Base-by-base conservation (phyloP, 2,797 vertebrate genomes). In the Sebastiscus albofasciatus region DNA sequence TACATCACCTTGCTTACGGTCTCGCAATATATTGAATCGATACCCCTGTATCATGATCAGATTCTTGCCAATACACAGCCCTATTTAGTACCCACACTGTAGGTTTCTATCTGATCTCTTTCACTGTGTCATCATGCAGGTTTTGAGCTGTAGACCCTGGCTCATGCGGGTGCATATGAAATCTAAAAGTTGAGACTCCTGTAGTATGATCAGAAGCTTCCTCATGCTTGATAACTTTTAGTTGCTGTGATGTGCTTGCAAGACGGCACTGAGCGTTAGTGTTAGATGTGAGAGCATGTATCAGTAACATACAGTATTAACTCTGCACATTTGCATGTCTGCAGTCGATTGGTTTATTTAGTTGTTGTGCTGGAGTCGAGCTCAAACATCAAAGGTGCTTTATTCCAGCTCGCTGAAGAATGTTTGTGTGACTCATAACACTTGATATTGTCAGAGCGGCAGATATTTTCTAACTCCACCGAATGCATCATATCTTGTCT, bases 281-380 rank as follows among this genome's bases (percentile, higher is more conserved):
- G 14, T 72, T 26, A 14, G 12, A 62, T 36, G 65, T 71, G 49
- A 67, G 64, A 79, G 82, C 83, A 76, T 79, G 79, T 62, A 26
- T 65, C 54, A 29, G 49, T 34, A 24, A 58, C 8, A 36, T 42
- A 52, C 27, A 73, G 26, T 58, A 75, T 76, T 79, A 78, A 83
- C 54, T 34, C 18, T 46, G 26, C 72, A 81, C 54, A 72, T 86
- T 81, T 79, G 84, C 85, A 90, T 68, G 85, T n/a, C 55, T 65
- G 56, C 34, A 74, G 20, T 80, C 4, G 8, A 76, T 56, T 78
- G 69, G 67, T 81, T 75, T 79, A 59, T 85, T 67, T 58, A 54
- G 56, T 75, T 72, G 56, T 24, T 83, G 66, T 65, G 73, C n/a
- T 67, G 36, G 64, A 83, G 69, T 83, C 59, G 3, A 79, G 49